Conservation (phyloP, 92 coral and sea anemone genomes). For the Heliopora coerulea region DNA sequence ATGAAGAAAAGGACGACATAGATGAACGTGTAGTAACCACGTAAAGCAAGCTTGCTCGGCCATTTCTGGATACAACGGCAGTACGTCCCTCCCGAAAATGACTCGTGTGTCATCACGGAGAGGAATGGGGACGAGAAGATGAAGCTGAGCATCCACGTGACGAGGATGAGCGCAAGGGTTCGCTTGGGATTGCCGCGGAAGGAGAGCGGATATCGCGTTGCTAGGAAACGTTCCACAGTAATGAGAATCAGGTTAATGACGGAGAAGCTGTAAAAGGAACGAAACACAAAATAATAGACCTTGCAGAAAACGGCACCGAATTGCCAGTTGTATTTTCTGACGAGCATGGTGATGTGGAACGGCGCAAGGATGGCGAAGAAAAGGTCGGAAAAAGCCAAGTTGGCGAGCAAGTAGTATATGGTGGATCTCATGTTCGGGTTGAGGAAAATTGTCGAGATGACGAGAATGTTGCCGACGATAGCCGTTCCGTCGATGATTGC, state of each 20-base stretch:
- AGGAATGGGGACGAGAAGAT: conserved; percentile 37
- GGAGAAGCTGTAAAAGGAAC: conserved; percentile 36
- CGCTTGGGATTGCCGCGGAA: conserved; percentile 42
- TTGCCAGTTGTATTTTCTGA: conserved; percentile 19
- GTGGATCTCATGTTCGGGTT: conserved; percentile 44
- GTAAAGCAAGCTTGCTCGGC: conserved; percentile 37
- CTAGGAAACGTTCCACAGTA: conserved; percentile 41
- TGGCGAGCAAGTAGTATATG: conserved; percentile 39
- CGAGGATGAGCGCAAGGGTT: conserved; percentile 31
- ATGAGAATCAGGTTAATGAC: conserved; percentile 33
- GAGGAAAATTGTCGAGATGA: conserved; percentile 22
- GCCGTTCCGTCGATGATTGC: conserved; percentile 19
- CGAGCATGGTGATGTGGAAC: conserved; percentile 22
- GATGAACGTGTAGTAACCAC: conserved; percentile 35
- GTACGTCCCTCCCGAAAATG: not conserved
- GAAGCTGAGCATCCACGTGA: conserved; percentile 38
- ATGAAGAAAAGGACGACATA: conserved; percentile 29
- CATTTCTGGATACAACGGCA: not conserved
- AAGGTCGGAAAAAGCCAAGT: conserved; percentile 33
- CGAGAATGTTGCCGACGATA: conserved; percentile 28
- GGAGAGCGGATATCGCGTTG: conserved; percentile 40
- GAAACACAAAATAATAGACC: conserved; percentile 22
- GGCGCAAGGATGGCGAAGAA: conserved; percentile 37
- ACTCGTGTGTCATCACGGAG: conserved; percentile 14
- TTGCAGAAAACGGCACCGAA: conserved; percentile 25